A percentile compares a stretch with the other conserved stretches of the same genome.
These are phyloP conservation scores for Hetaerina titia DNA, from an alignment of 2,888 invertebrate species.

Conservation along the genomic window DNA sequence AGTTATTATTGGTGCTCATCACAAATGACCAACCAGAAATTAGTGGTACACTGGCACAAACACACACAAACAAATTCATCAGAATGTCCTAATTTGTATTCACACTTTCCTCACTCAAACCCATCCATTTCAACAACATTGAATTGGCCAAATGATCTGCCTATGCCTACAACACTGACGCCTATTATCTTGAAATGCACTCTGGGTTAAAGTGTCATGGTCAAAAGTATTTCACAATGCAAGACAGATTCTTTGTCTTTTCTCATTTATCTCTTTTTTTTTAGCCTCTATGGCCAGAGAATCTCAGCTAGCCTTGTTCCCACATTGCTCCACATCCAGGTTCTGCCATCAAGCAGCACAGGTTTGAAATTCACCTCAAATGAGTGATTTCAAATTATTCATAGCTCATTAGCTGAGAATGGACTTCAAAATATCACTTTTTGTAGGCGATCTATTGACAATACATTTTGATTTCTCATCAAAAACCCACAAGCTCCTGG, in stretches of 20 bases:
- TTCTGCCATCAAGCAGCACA: slow-evolving; percentile 53
- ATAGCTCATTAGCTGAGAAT: slow-evolving; percentile 44
- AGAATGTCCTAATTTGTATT: slow-evolving; percentile 36
- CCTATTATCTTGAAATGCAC: slow-evolving; percentile 66
- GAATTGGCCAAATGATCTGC: slow-evolving; percentile 66
- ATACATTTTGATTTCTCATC: slow-evolving; percentile 57
- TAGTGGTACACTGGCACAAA: slow-evolving; percentile 61
- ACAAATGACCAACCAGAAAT: slow-evolving; percentile 63
- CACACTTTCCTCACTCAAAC: slow-evolving; percentile 50
- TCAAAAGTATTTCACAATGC: slow-evolving; percentile 54
- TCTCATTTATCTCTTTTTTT: slow-evolving; percentile 30
- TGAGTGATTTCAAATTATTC: slow-evolving; percentile 54
- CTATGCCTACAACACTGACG: slow-evolving; percentile 65
- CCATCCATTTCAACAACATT: slow-evolving; percentile 66
- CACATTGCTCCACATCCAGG: slow-evolving; percentile 51
- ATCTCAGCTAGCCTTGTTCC: slow-evolving; percentile 58
- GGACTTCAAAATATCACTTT: slow-evolving; percentile 63
- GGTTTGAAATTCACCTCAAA: slow-evolving; percentile 27
- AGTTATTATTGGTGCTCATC: slow-evolving; percentile 64
- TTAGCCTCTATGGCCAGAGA: not conserved
- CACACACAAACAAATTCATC: slow-evolving; percentile 58
- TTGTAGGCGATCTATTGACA: slow-evolving; percentile 14
- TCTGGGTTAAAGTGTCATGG: slow-evolving; percentile 50
- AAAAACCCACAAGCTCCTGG: slow-evolving; percentile 59
- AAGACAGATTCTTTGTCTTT: slow-evolving; percentile 46